These are phyloP conservation scores for Lissocephala sabroskyi DNA, from an alignment of 2,888 invertebrate species.

Conservation along the genomic window DNA sequence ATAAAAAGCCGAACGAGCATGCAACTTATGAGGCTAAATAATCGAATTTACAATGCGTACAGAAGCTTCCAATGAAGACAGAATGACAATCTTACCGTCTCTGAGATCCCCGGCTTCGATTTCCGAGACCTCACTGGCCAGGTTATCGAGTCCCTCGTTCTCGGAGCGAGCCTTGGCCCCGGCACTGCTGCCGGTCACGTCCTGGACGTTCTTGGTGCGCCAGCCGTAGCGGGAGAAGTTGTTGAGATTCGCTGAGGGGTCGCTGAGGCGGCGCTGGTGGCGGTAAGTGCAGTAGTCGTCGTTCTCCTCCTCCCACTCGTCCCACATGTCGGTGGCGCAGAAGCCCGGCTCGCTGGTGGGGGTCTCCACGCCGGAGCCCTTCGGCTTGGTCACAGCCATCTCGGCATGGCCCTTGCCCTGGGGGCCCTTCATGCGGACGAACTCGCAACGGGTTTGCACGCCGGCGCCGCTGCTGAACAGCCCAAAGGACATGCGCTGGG, in stretches of 20 bases:
- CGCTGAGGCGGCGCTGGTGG: slow-evolving; percentile 86
- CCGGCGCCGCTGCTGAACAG: slow-evolving; percentile 83
- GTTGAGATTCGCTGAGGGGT: slow-evolving; percentile 92
- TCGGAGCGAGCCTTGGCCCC: slow-evolving; percentile 90
- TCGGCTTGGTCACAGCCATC: slow-evolving; percentile 96
- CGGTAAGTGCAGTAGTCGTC: slow-evolving; percentile 88
- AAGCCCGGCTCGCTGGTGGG: slow-evolving; percentile 93
- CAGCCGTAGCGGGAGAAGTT: slow-evolving; percentile 88
- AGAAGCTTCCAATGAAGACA: slow-evolving; percentile 1
- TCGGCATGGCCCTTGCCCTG: slow-evolving; percentile 97
- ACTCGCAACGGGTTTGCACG: slow-evolving; percentile 90
- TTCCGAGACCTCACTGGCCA: slow-evolving; percentile 88
- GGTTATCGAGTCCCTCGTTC: slow-evolving; percentile 90
- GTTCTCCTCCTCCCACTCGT: slow-evolving; percentile 91
- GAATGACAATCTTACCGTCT: slow-evolving; percentile 78
- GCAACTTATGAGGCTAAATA: too few species aligned
- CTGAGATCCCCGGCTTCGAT: slow-evolving; percentile 95
- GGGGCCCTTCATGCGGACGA: slow-evolving; percentile 98
- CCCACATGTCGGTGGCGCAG: slow-evolving; percentile 90
- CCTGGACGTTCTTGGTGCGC: slow-evolving; percentile 76
- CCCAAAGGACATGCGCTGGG: slow-evolving; percentile 95
- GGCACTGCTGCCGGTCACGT: slow-evolving; percentile 76
- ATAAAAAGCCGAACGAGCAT: too few species aligned
- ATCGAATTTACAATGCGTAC: not conserved
- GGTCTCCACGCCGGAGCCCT: slow-evolving; percentile 94